These are phyloP conservation scores for Danaus plexippus DNA, from an alignment of 1,140 invertebrate genomes.

Conservation along the genomic window DNA sequence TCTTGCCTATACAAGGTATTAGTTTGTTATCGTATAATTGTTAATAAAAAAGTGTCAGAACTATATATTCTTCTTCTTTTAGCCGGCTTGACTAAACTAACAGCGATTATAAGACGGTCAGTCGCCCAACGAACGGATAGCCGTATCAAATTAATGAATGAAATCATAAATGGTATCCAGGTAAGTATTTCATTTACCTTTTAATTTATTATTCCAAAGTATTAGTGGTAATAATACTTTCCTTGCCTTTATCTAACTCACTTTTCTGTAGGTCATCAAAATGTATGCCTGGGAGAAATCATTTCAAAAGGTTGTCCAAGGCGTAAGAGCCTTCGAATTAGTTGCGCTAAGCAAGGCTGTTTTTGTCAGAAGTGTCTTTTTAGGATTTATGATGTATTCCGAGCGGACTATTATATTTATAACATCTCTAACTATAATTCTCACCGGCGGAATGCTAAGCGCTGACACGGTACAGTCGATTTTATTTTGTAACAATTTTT, in stretches of 20 bases:
- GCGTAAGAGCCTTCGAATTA: constrained; percentile 75
- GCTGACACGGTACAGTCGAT: constrained; percentile 73
- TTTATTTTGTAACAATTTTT: background rate
- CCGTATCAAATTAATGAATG: constrained; percentile 85
- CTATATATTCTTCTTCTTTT: constrained; percentile 21
- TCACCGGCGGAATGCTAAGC: constrained; percentile 75
- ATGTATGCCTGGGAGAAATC: constrained; percentile 83
- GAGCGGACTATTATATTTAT: constrained; percentile 78
- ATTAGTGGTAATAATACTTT: no score
- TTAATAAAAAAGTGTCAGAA: background rate
- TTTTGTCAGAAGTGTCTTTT: constrained; percentile 76
- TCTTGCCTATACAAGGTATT: constrained; percentile 78
- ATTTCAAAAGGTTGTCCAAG: constrained; percentile 73
- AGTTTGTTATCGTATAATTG: constrained; percentile 19
- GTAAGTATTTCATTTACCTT: constrained; percentile 39
- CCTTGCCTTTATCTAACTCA: background rate
- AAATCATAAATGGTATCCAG: constrained; percentile 84
- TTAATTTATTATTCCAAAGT: no score
- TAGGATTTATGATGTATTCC: constrained; percentile 74
- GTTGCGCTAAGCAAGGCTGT: constrained; percentile 71
- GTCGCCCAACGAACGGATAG: constrained; percentile 83
- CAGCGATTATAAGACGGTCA: constrained; percentile 46
- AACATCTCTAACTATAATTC: constrained; percentile 73
- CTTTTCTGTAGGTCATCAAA: constrained; percentile 78
- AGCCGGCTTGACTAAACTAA: constrained; percentile 51